Percentiles rank a stretch among this genome's conserved stretches.
Conservation (phyloP, 2,888 invertebrate genomes). For the Philopedon plagiatum region DNA sequence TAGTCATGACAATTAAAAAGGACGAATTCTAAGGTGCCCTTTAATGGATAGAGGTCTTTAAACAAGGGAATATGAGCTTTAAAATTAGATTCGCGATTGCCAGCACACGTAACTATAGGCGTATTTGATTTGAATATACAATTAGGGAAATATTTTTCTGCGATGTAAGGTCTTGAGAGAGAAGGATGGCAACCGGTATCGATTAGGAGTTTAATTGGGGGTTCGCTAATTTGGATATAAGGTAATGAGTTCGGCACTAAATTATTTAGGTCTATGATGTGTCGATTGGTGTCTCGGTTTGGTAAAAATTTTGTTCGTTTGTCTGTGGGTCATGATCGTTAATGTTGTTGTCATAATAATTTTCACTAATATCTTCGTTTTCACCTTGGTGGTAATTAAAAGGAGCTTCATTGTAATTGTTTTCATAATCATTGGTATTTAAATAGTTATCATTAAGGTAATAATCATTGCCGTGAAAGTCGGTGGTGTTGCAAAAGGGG, state of each 20-base stretch:
- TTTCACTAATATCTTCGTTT: not conserved
- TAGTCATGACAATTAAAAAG: conserved; percentile 42
- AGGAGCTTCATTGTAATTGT: not conserved
- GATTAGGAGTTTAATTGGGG: conserved; percentile 38
- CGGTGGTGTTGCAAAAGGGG: conserved; percentile 2
- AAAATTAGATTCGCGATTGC: conserved; percentile 12
- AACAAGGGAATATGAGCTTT: no score
- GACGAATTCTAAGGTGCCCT: no score
- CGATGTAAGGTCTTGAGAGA: conserved; percentile 37
- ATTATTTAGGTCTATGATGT: no score
- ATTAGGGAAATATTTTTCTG: no score
- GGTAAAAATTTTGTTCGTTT: no score
- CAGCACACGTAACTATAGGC: conserved; percentile 30
- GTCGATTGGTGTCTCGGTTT: not conserved
- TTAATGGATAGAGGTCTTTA: no score
- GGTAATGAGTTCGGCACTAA: conserved; percentile 23
- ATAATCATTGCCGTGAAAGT: no score
- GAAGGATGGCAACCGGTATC: no score
- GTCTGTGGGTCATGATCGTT: no score
- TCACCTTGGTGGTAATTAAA: not conserved
- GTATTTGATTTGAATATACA: no score
- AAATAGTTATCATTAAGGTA: not conserved
- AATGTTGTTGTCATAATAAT: not conserved
- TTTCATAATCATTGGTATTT: not conserved
- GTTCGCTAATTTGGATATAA: conserved; percentile 35